Conservation (phyloP, 2,888 invertebrate genomes). For the Tromatobia lineatoria region DNA sequence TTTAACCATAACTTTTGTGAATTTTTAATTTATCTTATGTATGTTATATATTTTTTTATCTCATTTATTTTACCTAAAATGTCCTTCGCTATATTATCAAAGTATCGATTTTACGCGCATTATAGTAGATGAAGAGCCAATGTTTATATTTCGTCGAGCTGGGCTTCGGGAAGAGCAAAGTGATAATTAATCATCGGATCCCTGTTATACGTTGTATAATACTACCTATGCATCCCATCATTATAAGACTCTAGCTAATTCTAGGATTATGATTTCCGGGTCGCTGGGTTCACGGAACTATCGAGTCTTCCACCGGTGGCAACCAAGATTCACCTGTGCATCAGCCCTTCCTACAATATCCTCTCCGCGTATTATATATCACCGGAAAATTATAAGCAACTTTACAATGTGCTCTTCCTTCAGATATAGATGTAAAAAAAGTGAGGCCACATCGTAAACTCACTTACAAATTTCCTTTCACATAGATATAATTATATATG, state of each 20-base stretch:
- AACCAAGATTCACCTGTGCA: constrained; percentile 14
- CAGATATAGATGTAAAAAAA: too few species aligned
- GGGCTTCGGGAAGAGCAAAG: background rate
- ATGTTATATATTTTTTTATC: too few species aligned
- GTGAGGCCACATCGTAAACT: background rate
- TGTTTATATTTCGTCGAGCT: background rate
- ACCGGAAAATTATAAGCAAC: constrained; percentile 23
- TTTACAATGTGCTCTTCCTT: constrained; percentile 18
- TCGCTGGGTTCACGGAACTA: constrained; percentile 49
- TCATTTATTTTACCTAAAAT: background rate
- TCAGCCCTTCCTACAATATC: constrained; percentile 26
- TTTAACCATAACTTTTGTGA: too few species aligned
- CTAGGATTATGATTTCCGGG: constrained; percentile 54
- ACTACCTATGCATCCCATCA: constrained; percentile 2
- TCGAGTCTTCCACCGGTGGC: constrained; percentile 21
- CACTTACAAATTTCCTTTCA: background rate
- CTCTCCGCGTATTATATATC: constrained; percentile 21
- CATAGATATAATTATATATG: background rate
- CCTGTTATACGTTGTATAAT: constrained; percentile 20
- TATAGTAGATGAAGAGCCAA: background rate
- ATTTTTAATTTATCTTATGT: too few species aligned
- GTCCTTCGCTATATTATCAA: background rate
- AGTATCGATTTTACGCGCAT: background rate
- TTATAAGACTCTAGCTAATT: constrained; percentile 40
- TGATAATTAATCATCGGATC: constrained; percentile 33